phyloP scores from a whole-genome alignment of 2,797 vertebrate species.

The Prionace glauca region DNA sequence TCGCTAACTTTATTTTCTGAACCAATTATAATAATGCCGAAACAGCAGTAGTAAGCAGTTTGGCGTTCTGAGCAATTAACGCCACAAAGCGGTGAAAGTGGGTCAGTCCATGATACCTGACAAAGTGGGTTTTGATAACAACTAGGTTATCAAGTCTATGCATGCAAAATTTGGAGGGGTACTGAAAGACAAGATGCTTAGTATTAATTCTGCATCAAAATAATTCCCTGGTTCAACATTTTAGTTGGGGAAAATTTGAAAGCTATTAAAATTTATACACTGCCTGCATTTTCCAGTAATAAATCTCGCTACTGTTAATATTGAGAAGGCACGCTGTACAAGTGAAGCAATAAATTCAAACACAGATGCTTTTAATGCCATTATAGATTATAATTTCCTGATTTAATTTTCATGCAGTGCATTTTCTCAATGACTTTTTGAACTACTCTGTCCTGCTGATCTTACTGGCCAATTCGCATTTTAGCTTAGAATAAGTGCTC shows the following conservation, averaged over 20 bases:
- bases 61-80: neutral
- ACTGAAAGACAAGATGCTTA: neutral
- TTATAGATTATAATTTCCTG: neutral
- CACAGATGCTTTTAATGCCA: neutral
- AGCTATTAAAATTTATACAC: too few relatives aligned
- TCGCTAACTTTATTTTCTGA: neutral
- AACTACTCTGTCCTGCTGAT: neutral
- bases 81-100: neutral
- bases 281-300: neutral
- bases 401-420: neutral
- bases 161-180: neutral
- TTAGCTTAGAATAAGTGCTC: conserved; percentile 23
- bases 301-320: neutral
- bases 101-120: conserved; percentile 6
- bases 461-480: neutral
- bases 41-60: neutral
- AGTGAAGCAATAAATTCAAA: neutral
- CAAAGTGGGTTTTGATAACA: neutral
- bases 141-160: neutral
- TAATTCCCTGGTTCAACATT: neutral
- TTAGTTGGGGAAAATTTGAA: neutral
- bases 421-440: neutral
- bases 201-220: neutral
- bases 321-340: neutral
- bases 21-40: neutral